phyloP scores from a whole-genome alignment of 92 coral and sea anemone species.

The Zoanthus solanderi region DNA sequence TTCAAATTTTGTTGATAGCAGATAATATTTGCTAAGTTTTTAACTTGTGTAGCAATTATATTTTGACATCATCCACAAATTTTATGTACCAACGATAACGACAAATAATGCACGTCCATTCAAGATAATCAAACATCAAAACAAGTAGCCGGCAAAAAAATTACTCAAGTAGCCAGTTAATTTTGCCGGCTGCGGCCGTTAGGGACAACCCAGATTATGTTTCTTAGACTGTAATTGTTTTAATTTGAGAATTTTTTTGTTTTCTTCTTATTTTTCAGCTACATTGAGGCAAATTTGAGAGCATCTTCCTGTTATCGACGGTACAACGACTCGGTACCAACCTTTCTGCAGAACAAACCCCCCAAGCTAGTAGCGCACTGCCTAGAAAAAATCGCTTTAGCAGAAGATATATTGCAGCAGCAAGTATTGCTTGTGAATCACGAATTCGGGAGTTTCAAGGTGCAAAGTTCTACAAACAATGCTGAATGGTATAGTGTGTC shows the following conservation, averaged over 20 bases:
- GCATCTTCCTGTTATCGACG: not conserved
- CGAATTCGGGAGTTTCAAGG: slow-evolving; percentile 10
- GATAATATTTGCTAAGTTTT: too few species aligned
- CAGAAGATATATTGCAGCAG: not conserved
- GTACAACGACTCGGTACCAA: slow-evolving; percentile 5
- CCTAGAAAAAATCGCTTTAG: slow-evolving; percentile 10
- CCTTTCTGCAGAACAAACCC: slow-evolving; percentile 21
- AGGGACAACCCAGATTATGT: too few species aligned
- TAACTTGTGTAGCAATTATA: too few species aligned
- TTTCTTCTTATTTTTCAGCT: not conserved
- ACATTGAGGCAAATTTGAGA: slow-evolving; percentile 7
- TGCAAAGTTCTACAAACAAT: slow-evolving; percentile 3
- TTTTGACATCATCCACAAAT: too few species aligned
- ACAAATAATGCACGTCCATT: too few species aligned
- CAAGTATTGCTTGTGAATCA: not conserved
- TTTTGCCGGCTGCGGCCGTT: too few species aligned
- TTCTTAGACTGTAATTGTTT: not conserved
- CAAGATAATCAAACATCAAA: too few species aligned
- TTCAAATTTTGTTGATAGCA: too few species aligned
- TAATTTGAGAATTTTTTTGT: not conserved
- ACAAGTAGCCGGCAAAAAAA: too few species aligned
- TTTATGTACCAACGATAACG: too few species aligned
- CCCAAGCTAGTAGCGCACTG: slow-evolving; percentile 20
- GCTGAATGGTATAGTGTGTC: slow-evolving; percentile 2
- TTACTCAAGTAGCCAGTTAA: too few species aligned